Evolutionary conservation across 1,140 invertebrate species (phyloP), one percentile per base, ranked within the genome.

Genomic region (Drosophila takahashii): DNA sequence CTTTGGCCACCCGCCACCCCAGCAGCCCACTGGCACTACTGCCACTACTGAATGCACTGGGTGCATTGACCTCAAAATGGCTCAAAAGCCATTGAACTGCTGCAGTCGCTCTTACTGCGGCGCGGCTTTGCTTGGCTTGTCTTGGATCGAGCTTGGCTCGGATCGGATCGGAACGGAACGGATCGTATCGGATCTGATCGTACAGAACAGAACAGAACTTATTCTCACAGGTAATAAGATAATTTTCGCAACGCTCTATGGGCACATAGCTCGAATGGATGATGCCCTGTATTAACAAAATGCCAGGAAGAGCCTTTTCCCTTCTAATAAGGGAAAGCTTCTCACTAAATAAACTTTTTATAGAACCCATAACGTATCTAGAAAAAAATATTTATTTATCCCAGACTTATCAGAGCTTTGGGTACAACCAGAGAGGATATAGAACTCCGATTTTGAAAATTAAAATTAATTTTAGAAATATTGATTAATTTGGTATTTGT

Each of bases 11-110:
- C 56, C 32, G 8, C 29, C 39, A 48, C 42, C 47, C 11, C 9
- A 34, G 15, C 39, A 56, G 36, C 41, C 53, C n/a, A 47, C 32
- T 15, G 36, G 29, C 34, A 44, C 42, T 8, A 42, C 41, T 18
- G 16, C 41, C 41, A 44, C 15, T 15, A 16, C 41, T 18, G n/a
- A 15, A 41, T 7, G 42, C 32, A 51, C 70, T 54, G 67, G 90
- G 90, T 91, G 90, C 90, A 90, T 91, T 91, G 90, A 83, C 90
- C 90, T 91, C 77, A 83, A 91, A 91, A 91, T 91, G 90, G 90
- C 76, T 76, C 90, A 91, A 91, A 91, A 79, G 90, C 90, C 90
- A 77, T 91, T 91, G 90, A 91, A 91, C 90, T 91, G 83, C 51
- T 34, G 58, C 70, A 62, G 52, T 44, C 26, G 45, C 70, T 37